Base-by-base conservation (phyloP, 2,113 vertebrate genomes). In the Butorides virescens region DNA sequence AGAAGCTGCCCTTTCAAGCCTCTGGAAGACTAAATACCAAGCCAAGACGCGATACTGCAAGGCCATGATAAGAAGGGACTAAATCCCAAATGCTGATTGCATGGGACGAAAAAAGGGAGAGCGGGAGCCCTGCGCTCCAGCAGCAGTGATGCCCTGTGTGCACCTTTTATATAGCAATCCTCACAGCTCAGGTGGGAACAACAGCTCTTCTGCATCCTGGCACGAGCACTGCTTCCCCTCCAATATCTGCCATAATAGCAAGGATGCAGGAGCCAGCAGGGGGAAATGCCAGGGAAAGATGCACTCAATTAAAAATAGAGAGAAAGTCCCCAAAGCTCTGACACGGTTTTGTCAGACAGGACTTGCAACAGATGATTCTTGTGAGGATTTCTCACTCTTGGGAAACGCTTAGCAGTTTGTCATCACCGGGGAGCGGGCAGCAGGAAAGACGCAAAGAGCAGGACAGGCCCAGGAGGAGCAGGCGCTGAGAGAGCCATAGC, bases 1-100 rank as follows among this genome's bases (percentile, higher is more conserved):
- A 94, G 95, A 97, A 96, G 89, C 91, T 96, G 93, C 92, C 94
- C 94, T 93, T 97, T 95, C 96, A 94, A 90, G 92, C 85, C 88
- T 89, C 56, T 47, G 84, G 63, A 97, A 97, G 93, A 96, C 95
- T 97, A 96, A 97, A 97, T 83, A 95, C 42, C 88, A 92, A 97
- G 91, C 91, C 92, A 97, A 94, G 77, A 88, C 91, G 71, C 47
- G 82, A 96, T 95, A 94, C 95, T 96, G 95, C 82, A 93, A 96
- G 91, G 65, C 88, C 73, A 63, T 8, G 92, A 97, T 97, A 97
- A 97, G 91, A 86, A 74, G 66, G 44, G 92, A 66, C 93, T 95
- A 88, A 96, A 95, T 91, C 42, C 77, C 11, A 7, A 87, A 86
- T 36, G 72, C 68, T 92, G 92, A 93, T 93, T 97, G 85, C 42